Evolutionary conservation across 2,113 vertebrate species (phyloP).

Genomic region (Callionymus lyra): DNA sequence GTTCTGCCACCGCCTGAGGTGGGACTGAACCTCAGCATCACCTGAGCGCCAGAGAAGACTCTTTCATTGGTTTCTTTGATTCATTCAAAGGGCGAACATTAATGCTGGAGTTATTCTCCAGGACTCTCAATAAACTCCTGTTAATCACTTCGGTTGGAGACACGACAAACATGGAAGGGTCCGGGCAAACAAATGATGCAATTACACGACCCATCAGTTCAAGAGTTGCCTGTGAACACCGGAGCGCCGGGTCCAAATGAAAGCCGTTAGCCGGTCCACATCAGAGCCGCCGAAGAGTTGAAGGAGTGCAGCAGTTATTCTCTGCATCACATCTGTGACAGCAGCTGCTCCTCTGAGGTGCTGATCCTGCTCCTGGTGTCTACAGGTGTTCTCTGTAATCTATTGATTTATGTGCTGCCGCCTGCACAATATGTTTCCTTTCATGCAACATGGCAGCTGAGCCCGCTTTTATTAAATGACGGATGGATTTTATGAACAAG

Average conservation of each 20-base stretch:
- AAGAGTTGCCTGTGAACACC: conserved; percentile 46
- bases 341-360: conserved; percentile 38
- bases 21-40: conserved; percentile 11
- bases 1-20: conserved; percentile 15
- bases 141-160: conserved; percentile 1
- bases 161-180: conserved; percentile 27
- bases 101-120: too few relatives aligned
- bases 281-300: conserved; percentile 39
- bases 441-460: too few relatives aligned
- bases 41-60: conserved; percentile 2
- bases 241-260: conserved; percentile 58
- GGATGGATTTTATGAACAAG: too few relatives aligned
- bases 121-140: too few relatives aligned
- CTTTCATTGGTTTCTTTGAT: too few relatives aligned
- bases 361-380: conserved; percentile 26
- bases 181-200: conserved; percentile 61
- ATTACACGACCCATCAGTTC: conserved; percentile 60
- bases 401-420: conserved; percentile 1
- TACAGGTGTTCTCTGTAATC: conserved; percentile 39
- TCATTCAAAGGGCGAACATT: too few relatives aligned
- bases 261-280: conserved; percentile 54
- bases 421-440: too few relatives aligned
- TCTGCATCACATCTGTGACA: conserved; percentile 48
- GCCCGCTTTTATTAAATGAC: too few relatives aligned
- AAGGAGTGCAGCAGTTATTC: conserved; percentile 35